Evolutionary conservation across 2,888 invertebrate species (phyloP).

Genomic region (Micoletzkya japonica): DNA sequence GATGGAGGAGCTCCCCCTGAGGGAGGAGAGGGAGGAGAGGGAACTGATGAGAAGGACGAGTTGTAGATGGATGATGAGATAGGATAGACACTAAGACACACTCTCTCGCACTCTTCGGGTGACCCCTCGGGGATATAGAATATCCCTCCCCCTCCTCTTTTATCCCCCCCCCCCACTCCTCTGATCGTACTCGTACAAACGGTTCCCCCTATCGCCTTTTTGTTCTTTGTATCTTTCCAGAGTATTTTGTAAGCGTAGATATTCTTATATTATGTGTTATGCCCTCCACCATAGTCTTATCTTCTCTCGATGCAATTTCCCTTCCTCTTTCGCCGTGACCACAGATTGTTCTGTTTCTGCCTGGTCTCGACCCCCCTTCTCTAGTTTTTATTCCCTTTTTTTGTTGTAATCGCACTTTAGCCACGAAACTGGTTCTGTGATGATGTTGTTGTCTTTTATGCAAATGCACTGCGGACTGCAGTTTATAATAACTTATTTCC

Average conservation of each 20-base stretch:
- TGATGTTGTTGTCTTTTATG: conserved; percentile 20
- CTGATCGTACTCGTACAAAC: conserved; percentile 16
- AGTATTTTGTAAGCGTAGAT: too few relatives aligned
- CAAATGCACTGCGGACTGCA: not conserved
- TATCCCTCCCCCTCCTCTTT: not conserved
- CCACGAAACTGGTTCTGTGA: conserved; percentile 28
- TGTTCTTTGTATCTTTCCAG: not conserved
- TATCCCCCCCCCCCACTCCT: conserved; percentile 1
- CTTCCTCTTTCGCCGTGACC: too few relatives aligned
- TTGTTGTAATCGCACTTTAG: conserved; percentile 3
- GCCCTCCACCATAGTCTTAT: too few relatives aligned
- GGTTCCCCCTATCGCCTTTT: not conserved
- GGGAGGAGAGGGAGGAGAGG: conserved; percentile 39
- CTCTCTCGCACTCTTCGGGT: not conserved
- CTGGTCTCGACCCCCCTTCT: not conserved
- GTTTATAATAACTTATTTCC: conserved; percentile 21
- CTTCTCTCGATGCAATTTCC: too few relatives aligned
- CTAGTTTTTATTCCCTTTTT: not conserved
- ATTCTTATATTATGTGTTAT: too few relatives aligned
- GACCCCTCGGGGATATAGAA: not conserved
- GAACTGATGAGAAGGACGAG: conserved; percentile 60
- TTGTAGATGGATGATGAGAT: conserved; percentile 39
- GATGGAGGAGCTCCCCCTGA: conserved; percentile 41
- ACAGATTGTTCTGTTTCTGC: too few relatives aligned
- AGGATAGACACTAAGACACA: not conserved